Conservation (phyloP, 1,140 invertebrate genomes). For the Microvelia longipes region DNA sequence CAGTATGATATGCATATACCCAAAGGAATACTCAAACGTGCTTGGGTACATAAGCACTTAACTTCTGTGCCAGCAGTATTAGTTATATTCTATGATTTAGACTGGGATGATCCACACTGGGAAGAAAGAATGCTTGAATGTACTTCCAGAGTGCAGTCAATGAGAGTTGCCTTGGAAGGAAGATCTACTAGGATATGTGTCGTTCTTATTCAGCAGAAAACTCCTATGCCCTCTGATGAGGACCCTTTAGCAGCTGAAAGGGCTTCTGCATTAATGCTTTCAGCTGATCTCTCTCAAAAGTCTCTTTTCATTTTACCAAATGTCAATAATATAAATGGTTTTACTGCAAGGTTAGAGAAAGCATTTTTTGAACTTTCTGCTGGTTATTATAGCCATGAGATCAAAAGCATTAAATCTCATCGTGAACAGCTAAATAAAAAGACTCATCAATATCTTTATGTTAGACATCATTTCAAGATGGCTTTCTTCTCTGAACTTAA, state of each 20-base stretch:
- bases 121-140: conserved; percentile 88
- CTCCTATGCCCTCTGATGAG: conserved; percentile 48
- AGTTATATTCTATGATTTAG: conserved; percentile 88
- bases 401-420: conserved; percentile 73
- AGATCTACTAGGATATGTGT: conserved; percentile 73
- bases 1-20: conserved; percentile 93
- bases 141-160: conserved; percentile 69
- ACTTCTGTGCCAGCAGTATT: conserved; percentile 79
- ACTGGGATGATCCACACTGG: conserved; percentile 91
- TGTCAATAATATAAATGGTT: conserved; percentile 66
- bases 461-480: conserved; percentile 93
- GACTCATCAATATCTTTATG: conserved; percentile 78
- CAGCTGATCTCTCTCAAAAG: conserved; percentile 83
- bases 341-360: conserved; percentile 65
- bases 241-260: conserved; percentile 74
- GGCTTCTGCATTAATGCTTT: conserved; percentile 70
- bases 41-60: conserved; percentile 92
- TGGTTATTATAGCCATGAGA: conserved; percentile 78
- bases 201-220: conserved; percentile 70
- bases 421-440: conserved; percentile 82
- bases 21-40: conserved; percentile 86
- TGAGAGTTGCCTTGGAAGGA: conserved; percentile 56
- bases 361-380: conserved; percentile 86
- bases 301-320: conserved; percentile 77
- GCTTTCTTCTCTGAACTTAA: conserved; percentile 45